Percentiles rank a stretch among this genome's conserved stretches.
Conservation (phyloP, 2,113 vertebrate species). For the Lichenostomus cassidix region DNA sequence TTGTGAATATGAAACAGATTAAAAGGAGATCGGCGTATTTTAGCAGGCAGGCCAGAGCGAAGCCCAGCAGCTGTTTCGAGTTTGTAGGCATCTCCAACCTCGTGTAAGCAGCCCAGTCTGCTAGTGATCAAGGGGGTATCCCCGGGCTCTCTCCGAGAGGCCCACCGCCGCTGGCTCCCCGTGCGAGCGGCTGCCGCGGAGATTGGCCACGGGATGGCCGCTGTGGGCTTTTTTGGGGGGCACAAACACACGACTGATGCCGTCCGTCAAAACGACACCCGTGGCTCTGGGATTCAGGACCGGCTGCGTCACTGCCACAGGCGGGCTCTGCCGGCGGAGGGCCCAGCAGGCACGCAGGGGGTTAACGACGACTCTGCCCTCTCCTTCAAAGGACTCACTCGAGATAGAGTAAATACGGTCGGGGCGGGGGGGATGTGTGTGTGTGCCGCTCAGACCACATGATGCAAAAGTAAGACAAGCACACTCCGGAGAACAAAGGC, state of each 20-base stretch:
- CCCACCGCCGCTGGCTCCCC: neutral
- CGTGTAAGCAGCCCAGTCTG: constrained; percentile 66
- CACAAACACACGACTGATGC: neutral
- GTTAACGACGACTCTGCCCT: constrained; percentile 69
- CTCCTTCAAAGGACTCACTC: constrained; percentile 58
- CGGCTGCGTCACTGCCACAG: neutral
- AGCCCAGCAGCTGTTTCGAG: constrained; percentile 81
- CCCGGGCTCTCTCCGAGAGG: constrained; percentile 19
- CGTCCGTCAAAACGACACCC: neutral
- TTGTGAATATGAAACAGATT: constrained; percentile 86
- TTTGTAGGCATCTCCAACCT: constrained; percentile 77
- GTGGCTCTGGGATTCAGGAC: neutral
- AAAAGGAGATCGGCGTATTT: constrained; percentile 80
- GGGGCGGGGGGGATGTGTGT: neutral
- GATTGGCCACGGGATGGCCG: neutral
- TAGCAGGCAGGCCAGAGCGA: constrained; percentile 78
- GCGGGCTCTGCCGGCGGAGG: neutral
- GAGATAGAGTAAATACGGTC: constrained; percentile 61
- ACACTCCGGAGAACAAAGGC: constrained; percentile 75
- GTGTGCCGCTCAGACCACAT: constrained; percentile 55
- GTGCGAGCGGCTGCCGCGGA: neutral
- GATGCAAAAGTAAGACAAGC: constrained; percentile 68
- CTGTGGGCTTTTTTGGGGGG: neutral
- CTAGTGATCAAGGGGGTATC: constrained; percentile 31
- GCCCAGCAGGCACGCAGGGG: constrained; percentile 54